phyloP scores from a whole-genome alignment of 23 tunicate species.

The Halocynthia roretzi region DNA sequence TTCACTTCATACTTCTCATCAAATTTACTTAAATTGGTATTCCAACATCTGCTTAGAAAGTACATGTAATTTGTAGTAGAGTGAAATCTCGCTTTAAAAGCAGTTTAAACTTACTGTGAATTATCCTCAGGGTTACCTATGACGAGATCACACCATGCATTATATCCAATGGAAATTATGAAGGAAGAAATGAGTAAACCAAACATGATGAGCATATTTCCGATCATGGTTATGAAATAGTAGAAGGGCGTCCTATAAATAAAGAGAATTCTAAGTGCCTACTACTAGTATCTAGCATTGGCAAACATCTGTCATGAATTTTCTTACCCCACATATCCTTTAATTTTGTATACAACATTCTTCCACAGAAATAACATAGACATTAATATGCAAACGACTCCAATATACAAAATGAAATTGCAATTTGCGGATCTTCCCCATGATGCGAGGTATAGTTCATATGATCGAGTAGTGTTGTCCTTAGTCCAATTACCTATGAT shows the following conservation, averaged over 20 bases:
- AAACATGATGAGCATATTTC: constrained; percentile 33
- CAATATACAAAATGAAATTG: constrained; percentile 62
- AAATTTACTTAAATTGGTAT: too few species aligned
- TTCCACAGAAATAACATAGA: constrained; percentile 35
- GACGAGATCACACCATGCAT: constrained; percentile 40
- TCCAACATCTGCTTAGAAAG: not conserved
- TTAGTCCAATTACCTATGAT: too few species aligned
- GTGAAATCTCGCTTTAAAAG: not conserved
- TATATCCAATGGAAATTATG: constrained; percentile 42
- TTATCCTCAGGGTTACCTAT: constrained; percentile 14
- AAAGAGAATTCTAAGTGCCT: not conserved
- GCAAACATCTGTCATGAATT: too few species aligned
- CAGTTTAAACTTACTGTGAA: constrained; percentile 14
- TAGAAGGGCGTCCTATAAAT: constrained; percentile 46
- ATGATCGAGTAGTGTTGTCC: too few species aligned
- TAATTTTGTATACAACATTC: constrained; percentile 32
- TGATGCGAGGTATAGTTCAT: not conserved
- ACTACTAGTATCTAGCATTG: not conserved
- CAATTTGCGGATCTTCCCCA: constrained; percentile 63
- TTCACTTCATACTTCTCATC: too few species aligned
- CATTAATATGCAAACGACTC: constrained; percentile 27
- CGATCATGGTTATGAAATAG: constrained; percentile 31
- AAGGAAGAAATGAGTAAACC: constrained; percentile 38
- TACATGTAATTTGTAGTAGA: not conserved
- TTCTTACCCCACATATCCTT: constrained; percentile 66